Evolutionary conservation across 2,113 vertebrate species (phyloP), one percentile per base, ranked within the genome.

Genomic region (Toxostoma redivivum): DNA sequence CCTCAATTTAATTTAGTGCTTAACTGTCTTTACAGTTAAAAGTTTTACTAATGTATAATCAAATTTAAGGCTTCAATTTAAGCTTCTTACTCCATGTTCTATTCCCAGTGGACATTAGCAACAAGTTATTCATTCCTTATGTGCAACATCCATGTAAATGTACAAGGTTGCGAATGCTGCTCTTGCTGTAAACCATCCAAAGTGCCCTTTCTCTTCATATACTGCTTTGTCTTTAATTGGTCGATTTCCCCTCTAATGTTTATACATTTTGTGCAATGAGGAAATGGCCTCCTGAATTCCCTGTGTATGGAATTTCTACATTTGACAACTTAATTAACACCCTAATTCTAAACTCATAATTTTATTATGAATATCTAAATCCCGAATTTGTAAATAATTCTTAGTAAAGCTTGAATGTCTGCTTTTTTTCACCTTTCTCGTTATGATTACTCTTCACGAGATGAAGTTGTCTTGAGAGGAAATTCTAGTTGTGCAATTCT

Each of bases 11-110:
- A 90, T 79, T 71, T 89, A 90, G 25, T 44, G 15, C 74, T 91
- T 89, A 93, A 79, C 65, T 78, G 47, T 62, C 77, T 89, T 89
- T 89, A 56, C 44, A 51, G 38, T 67, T 91, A 47, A 89, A 96
- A 72, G 40, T 64, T 94, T 86, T 89, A 58, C 25, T 60, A 91
- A 71, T 71, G 73, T 81, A 56, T 89, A 84, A 89, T 89, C 81
- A 91, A 81, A 87, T 15, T 64, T 71, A 67, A 86, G 31, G 33
- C 38, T 89, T 92, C 47, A 51, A 3, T 87, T 92, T 95, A 93
- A 96, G 61, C 53, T 35, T 92, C 70, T 91, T 89, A 40, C 69
- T 96, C 44, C 28, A 44, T 87, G 37, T 87, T 90, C 57, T 81
- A 31, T 82, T 11, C 60, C 40, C 73, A 37, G 8, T 23, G n/a